Conservation (phyloP, 2,797 vertebrate species). For the Catamblyrhynchus diadema region DNA sequence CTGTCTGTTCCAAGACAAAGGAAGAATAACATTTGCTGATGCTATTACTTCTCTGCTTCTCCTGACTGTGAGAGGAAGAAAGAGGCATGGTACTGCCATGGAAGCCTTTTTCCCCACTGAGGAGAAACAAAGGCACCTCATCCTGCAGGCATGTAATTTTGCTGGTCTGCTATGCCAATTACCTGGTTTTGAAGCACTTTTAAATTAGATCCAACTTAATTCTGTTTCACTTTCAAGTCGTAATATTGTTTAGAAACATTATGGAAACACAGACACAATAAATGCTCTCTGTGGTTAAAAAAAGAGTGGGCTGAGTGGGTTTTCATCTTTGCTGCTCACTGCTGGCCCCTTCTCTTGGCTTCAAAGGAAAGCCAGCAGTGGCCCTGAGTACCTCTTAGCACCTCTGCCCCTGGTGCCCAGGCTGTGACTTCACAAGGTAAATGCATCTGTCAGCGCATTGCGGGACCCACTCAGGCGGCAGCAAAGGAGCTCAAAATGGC, state of each 20-base stretch:
- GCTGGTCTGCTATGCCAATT: conserved; percentile 42
- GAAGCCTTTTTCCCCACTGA: neutral
- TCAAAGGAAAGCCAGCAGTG: neutral
- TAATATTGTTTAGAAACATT: conserved; percentile 31
- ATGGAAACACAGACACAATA: neutral
- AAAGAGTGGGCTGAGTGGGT: neutral
- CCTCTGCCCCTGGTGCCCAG: neutral
- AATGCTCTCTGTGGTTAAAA: neutral
- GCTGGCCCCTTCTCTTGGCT: neutral
- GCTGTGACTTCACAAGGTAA: neutral
- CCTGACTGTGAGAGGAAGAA: neutral
- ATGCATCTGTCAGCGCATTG: neutral
- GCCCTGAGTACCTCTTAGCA: neutral
- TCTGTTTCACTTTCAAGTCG: conserved; percentile 30
- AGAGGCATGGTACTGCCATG: neutral
- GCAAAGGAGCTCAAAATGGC: neutral
- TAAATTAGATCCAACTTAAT: conserved; percentile 45
- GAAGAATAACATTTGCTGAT: conserved; percentile 36
- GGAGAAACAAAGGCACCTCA: conserved; percentile 30
- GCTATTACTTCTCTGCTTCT: conserved; percentile 16
- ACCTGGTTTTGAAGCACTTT: conserved; percentile 48
- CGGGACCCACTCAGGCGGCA: neutral
- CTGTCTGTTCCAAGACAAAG: conserved; percentile 39
- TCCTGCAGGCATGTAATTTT: neutral
- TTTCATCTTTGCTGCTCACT: neutral